Conservation (phyloP, 2,888 invertebrate species). For the Apodemia hepburni region DNA sequence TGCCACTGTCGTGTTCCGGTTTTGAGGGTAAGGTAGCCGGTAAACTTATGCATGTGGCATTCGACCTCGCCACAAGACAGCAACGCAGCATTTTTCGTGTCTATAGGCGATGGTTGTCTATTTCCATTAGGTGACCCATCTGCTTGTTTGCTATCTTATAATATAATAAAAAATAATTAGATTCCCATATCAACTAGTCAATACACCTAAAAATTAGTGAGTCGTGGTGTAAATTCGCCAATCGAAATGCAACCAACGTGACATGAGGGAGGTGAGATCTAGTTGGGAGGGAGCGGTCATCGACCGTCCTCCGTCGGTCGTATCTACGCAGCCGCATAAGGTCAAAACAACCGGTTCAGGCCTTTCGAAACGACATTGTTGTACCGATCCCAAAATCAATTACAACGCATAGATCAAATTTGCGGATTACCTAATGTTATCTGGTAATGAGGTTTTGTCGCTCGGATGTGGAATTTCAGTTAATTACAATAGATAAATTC, state of each 20-base stretch:
- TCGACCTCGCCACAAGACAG: too few species aligned
- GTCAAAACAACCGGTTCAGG: constrained; percentile 61
- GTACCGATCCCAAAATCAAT: constrained; percentile 60
- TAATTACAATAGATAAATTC: background rate
- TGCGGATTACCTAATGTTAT: constrained; percentile 51
- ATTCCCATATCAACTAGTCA: background rate
- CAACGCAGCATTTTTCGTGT: too few species aligned
- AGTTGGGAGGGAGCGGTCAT: constrained; percentile 64
- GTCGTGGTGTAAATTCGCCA: constrained; percentile 63
- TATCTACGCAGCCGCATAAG: constrained; percentile 76
- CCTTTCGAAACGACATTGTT: constrained; percentile 67
- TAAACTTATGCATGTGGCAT: too few species aligned
- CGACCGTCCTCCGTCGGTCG: constrained; percentile 75
- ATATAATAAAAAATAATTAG: too few species aligned
- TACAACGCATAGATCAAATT: constrained; percentile 61
- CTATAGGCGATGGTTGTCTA: too few species aligned
- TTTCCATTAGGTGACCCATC: too few species aligned
- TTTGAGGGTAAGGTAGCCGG: too few species aligned
- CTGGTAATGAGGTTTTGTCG: constrained; percentile 42
- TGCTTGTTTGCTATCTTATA: too few species aligned
- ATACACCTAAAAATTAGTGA: constrained; percentile 18
- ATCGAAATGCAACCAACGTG: constrained; percentile 63
- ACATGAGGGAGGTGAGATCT: constrained; percentile 50
- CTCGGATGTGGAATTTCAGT: background rate
- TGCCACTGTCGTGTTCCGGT: too few species aligned